Conservation (phyloP, 2,888 invertebrate genomes). For the Alitta virens region DNA sequence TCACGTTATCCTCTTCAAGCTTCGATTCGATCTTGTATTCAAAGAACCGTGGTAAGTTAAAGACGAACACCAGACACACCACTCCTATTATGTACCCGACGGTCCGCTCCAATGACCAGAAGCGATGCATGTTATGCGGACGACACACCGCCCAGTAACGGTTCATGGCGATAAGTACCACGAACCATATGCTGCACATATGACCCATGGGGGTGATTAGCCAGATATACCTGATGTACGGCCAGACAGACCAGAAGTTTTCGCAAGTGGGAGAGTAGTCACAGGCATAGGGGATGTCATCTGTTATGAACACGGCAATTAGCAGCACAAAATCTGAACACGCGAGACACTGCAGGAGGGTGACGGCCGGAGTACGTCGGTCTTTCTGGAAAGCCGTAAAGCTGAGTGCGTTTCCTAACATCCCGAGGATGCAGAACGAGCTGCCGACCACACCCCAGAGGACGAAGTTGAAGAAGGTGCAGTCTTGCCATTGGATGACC, state of each 20-base stretch:
- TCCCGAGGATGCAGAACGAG: conserved; percentile 27
- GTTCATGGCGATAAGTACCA: conserved; percentile 31
- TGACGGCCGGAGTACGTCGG: conserved; percentile 26
- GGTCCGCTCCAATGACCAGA: conserved; percentile 28
- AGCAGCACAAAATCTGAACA: conserved; percentile 30
- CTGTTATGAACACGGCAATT: conserved; percentile 31
- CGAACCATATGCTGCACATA: conserved; percentile 34
- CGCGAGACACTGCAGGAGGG: conserved; percentile 29
- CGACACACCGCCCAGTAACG: conserved; percentile 34
- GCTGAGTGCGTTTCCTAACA: conserved; percentile 29
- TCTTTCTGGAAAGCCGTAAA: conserved; percentile 29
- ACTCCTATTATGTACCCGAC: conserved; percentile 25
- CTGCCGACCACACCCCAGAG: conserved; percentile 29
- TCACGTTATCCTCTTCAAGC: conserved; percentile 4
- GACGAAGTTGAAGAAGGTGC: conserved; percentile 30
- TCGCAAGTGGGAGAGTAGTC: conserved; percentile 26
- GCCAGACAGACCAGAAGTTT: conserved; percentile 31
- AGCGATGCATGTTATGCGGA: conserved; percentile 22
- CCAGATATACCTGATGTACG: conserved; percentile 32
- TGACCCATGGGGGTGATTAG: conserved; percentile 29
- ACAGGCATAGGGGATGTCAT: conserved; percentile 31
- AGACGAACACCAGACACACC: conserved; percentile 22
- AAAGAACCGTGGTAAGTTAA: conserved; percentile 32
- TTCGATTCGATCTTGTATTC: conserved; percentile 26
- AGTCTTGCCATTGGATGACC: conserved; percentile 14